Conservation (phyloP, 1,140 invertebrate species). For the Tetramorium simillimum region DNA sequence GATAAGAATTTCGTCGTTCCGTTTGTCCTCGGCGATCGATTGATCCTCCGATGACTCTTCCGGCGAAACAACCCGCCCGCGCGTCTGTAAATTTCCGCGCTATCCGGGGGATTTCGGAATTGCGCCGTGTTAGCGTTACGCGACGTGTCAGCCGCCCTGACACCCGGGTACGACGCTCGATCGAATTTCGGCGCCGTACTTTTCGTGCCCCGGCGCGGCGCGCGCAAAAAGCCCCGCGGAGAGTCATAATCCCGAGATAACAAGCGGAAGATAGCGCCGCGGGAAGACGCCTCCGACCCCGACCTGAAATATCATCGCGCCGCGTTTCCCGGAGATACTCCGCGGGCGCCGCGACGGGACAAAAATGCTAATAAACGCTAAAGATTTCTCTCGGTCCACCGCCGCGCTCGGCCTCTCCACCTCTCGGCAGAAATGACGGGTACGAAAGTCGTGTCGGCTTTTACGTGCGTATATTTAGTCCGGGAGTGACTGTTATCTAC, state of each 20-base stretch:
- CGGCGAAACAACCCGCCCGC: neutral
- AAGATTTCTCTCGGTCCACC: too few species aligned
- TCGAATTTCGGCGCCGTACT: conserved; percentile 15
- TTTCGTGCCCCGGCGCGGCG: neutral
- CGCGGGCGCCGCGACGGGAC: neutral
- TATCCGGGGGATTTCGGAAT: conserved; percentile 19
- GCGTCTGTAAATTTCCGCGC: conserved; percentile 8
- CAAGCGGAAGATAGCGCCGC: conserved; percentile 1
- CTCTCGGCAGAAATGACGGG: too few species aligned
- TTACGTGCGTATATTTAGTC: too few species aligned
- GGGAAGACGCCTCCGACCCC: conserved; percentile 3
- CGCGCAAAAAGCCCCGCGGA: conserved; percentile 13
- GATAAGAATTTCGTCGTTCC: conserved; percentile 65
- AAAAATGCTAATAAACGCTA: neutral
- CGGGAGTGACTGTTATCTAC: too few species aligned
- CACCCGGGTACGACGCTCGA: neutral
- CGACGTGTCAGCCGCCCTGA: neutral
- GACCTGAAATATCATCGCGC: neutral
- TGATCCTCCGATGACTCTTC: neutral
- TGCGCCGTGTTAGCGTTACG: neutral
- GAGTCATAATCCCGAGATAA: conserved; percentile 41
- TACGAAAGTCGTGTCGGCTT: too few species aligned
- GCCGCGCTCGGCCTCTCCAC: too few species aligned
- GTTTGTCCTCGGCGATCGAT: conserved; percentile 44
- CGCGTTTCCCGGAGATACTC: neutral